A percentile compares a stretch with the other conserved stretches of the same genome.
phyloP scores from a whole-genome alignment of 92 coral and sea anemone genomes.

The Epizoanthus fatuus region DNA sequence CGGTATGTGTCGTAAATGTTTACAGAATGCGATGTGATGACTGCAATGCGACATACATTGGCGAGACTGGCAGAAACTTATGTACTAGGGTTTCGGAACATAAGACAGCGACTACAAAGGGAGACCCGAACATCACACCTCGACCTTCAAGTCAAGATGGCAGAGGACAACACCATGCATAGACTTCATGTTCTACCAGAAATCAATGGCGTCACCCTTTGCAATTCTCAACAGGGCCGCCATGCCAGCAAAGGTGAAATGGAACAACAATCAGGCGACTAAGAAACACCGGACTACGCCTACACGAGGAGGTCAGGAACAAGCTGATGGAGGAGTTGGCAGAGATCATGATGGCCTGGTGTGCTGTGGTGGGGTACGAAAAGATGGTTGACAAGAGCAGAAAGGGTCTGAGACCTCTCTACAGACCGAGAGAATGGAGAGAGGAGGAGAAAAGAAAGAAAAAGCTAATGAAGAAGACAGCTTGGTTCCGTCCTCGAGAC shows the following conservation, averaged over 20 bases:
- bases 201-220: neutral
- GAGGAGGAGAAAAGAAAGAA: slow-evolving; percentile 3
- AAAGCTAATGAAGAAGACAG: neutral
- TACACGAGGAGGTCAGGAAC: neutral
- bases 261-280: slow-evolving; percentile 7
- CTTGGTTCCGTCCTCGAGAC: neutral
- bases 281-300: slow-evolving; percentile 10
- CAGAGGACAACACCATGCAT: neutral
- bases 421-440: slow-evolving; percentile 3
- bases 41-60: no score
- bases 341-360: slow-evolving; percentile 13
- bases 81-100: no score
- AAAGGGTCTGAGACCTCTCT: neutral
- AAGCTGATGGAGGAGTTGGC: neutral
- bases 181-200: neutral
- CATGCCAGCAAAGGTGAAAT: slow-evolving; percentile 27
- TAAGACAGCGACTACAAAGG: no score
- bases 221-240: slow-evolving; percentile 11
- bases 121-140: neutral
- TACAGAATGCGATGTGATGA: no score
- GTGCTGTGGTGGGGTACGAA: neutral
- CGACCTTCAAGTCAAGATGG: neutral
- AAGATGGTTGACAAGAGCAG: no score
- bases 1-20: no score
- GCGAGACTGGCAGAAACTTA: no score